These are phyloP conservation scores for Bombus terrestris DNA, from an alignment of 1,140 invertebrate species.

Conservation along the genomic window DNA sequence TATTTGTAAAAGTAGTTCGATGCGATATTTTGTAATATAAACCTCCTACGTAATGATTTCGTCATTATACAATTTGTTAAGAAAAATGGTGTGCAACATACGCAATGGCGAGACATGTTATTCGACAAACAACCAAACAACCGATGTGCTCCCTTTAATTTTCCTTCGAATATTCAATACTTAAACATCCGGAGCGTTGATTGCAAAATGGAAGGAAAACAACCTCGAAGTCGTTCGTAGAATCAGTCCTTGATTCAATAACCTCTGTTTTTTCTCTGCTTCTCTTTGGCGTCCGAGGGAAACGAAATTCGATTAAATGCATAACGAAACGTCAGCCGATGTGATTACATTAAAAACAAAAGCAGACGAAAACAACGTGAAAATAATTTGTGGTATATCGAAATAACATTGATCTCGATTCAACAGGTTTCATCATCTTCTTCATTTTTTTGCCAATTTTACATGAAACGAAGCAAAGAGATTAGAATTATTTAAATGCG, in stretches of 20 bases:
- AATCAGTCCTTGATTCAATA: slow-evolving; percentile 5
- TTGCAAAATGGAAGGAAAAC: slow-evolving; percentile 5
- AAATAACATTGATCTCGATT: background rate
- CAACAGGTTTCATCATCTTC: background rate
- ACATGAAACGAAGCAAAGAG: too few species aligned
- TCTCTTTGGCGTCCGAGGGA: background rate
- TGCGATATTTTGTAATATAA: background rate
- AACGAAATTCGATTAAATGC: slow-evolving; percentile 1
- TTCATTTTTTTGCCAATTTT: background rate
- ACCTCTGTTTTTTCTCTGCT: slow-evolving; percentile 3
- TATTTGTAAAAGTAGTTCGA: background rate
- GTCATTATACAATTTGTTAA: background rate
- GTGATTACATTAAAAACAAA: background rate
- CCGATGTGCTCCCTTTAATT: background rate
- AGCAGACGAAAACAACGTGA: background rate
- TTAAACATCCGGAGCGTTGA: background rate
- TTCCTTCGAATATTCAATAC: background rate
- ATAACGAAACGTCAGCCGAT: background rate
- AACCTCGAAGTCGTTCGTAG: slow-evolving; percentile 2
- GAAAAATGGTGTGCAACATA: background rate
- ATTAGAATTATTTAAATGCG: too few species aligned
- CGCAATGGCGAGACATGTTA: background rate
- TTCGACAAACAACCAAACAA: background rate
- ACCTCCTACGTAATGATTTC: background rate
- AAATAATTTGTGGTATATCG: background rate